Conservation (phyloP, 2,888 invertebrate genomes). For the Eugnorisma glareosa region DNA sequence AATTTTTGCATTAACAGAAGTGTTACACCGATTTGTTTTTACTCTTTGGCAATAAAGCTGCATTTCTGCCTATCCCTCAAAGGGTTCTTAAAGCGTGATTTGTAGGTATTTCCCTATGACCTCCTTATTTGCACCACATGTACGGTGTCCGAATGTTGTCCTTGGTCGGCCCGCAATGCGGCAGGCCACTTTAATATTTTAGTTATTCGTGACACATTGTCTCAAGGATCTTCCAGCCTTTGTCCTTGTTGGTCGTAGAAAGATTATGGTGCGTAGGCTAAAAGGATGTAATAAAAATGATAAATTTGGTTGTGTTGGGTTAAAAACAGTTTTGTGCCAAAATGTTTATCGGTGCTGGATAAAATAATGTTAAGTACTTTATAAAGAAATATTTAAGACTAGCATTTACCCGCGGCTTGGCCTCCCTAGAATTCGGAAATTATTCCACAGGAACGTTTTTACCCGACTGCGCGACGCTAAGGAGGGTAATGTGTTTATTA, state of each 20-base stretch:
- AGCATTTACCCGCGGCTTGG: not conserved
- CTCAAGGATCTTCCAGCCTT: slow-evolving; percentile 33
- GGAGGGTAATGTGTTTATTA: too few species aligned
- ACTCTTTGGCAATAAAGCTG: not conserved
- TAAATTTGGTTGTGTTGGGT: slow-evolving; percentile 14
- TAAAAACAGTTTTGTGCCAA: slow-evolving; percentile 19
- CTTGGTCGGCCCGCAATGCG: slow-evolving; percentile 75
- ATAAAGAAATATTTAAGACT: not conserved
- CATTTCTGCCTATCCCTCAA: not conserved
- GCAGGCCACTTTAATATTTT: slow-evolving; percentile 75
- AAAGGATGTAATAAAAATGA: slow-evolving; percentile 44
- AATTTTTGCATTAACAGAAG: not conserved
- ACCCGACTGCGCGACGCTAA: too few species aligned
- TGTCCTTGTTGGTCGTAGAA: slow-evolving; percentile 28
- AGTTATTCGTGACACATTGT: slow-evolving; percentile 69
- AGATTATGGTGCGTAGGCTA: slow-evolving; percentile 19
- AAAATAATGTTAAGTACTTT: not conserved
- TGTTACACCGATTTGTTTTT: too few species aligned
- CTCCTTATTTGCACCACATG: slow-evolving; percentile 56
- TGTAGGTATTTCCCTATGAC: slow-evolving; percentile 22
- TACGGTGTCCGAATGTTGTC: slow-evolving; percentile 64
- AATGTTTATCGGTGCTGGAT: slow-evolving; percentile 9
- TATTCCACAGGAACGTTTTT: not conserved
- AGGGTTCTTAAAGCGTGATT: not conserved
- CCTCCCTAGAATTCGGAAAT: not conserved